A percentile compares a stretch with the other conserved stretches of the same genome.
These are phyloP conservation scores for Hylomyscus alleni DNA, from an alignment of 2,797 vertebrate species.

Conservation along the genomic window DNA sequence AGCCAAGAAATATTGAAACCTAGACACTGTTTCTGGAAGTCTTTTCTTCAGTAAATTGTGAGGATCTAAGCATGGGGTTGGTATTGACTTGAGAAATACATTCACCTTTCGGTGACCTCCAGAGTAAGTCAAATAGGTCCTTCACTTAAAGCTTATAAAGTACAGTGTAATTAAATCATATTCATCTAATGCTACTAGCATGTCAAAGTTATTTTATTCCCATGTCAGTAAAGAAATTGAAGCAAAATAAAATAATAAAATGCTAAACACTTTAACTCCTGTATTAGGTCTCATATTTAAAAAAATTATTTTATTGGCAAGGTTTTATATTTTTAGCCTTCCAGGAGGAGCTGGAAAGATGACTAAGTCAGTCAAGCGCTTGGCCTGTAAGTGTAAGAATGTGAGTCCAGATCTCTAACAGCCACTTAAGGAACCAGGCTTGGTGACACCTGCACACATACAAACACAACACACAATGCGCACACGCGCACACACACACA, in stretches of 20 bases:
- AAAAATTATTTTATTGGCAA: not conserved
- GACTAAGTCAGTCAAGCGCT: not conserved
- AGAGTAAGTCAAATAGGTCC: not conserved
- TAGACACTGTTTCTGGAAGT: not conserved
- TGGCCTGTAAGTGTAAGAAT: not conserved
- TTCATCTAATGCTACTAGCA: not conserved
- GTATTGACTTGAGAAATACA: not conserved
- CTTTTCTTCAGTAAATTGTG: not conserved
- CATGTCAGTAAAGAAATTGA: not conserved
- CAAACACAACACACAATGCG: not conserved
- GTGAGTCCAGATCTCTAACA: not conserved
- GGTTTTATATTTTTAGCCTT: not conserved
- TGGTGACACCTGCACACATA: not conserved
- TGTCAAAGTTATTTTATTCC: not conserved
- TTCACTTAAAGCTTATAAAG: not conserved
- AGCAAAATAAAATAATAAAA: not conserved
- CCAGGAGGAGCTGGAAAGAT: not conserved
- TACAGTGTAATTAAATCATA: not conserved
- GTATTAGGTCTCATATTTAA: not conserved
- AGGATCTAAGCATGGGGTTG: not conserved
- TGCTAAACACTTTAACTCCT: not conserved
- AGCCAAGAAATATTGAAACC: not conserved
- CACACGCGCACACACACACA: not conserved
- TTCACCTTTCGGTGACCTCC: not conserved
- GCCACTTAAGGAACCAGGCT: not conserved